These are phyloP conservation scores for Gracilinanus agilis DNA, from an alignment of 2,113 vertebrate genomes.

Conservation along the genomic window DNA sequence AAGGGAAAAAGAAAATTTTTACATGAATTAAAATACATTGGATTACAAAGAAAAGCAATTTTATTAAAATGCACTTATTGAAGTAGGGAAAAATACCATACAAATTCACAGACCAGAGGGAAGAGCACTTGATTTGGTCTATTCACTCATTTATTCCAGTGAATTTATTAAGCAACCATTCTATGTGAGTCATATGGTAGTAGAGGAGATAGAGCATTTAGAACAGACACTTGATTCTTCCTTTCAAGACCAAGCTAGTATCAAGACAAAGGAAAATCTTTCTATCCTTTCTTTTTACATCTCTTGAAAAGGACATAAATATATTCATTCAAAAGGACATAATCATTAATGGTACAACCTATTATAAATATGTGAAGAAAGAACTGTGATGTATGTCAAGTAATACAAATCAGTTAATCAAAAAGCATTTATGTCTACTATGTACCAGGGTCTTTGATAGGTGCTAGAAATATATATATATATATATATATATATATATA, in stretches of 20 bases:
- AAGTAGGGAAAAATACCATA: background rate
- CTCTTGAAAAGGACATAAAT: background rate
- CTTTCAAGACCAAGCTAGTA: background rate
- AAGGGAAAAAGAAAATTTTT: background rate
- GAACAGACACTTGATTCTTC: background rate
- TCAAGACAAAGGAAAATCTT: background rate
- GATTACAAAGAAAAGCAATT: background rate
- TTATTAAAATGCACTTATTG: background rate
- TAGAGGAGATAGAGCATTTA: background rate
- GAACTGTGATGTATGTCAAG: background rate
- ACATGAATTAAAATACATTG: background rate
- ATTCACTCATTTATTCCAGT: background rate
- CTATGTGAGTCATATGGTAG: background rate
- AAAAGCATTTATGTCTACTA: background rate
- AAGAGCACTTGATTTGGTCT: background rate
- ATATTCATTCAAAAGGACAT: background rate
- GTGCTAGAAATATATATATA: background rate
- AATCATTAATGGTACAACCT: background rate
- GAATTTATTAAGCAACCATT: background rate
- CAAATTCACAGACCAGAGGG: background rate
- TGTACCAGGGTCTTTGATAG: background rate
- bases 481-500: background rate
- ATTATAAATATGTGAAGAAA: background rate
- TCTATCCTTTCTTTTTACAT: background rate
- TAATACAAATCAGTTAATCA: background rate